A percentile compares a stretch with the other conserved stretches of the same genome.
Evolutionary conservation across 1,140 invertebrate species (phyloP).

Genomic region (Leptonema lineaticorne): DNA sequence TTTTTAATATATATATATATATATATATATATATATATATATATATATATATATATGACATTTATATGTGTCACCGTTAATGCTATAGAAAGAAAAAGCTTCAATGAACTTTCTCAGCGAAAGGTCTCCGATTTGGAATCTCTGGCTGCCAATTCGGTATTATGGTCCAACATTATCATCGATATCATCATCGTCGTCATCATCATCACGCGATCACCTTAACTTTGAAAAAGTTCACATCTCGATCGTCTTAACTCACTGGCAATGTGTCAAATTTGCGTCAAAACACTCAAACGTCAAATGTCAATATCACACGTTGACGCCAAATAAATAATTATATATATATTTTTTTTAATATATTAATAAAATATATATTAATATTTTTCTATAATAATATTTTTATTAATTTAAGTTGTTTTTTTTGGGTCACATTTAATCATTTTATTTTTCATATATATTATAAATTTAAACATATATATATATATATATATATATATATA

Average conservation of each 20-base stretch:
- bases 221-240: slow-evolving; percentile 32
- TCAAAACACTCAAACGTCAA: not conserved
- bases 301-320: slow-evolving; percentile 29
- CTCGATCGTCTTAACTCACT: slow-evolving; percentile 6
- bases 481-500: too few species aligned
- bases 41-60: not conserved
- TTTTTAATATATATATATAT: not conserved
- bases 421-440: too few species aligned
- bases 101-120: not conserved
- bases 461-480: too few species aligned
- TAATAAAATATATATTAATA: too few species aligned
- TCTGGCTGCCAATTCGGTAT: not conserved
- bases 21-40: slow-evolving; percentile 3
- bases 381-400: too few species aligned
- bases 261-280: slow-evolving; percentile 5
- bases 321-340: too few species aligned
- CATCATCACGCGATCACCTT: too few species aligned
- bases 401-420: too few species aligned
- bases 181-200: too few species aligned
- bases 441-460: too few species aligned
- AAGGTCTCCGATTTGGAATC: slow-evolving; percentile 20
- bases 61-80: not conserved
- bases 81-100: not conserved
- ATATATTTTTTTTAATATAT: too few species aligned
- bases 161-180: slow-evolving; percentile 4